Base-by-base conservation (phyloP, 2,113 vertebrate species). In the Montifringilla adamsi region DNA sequence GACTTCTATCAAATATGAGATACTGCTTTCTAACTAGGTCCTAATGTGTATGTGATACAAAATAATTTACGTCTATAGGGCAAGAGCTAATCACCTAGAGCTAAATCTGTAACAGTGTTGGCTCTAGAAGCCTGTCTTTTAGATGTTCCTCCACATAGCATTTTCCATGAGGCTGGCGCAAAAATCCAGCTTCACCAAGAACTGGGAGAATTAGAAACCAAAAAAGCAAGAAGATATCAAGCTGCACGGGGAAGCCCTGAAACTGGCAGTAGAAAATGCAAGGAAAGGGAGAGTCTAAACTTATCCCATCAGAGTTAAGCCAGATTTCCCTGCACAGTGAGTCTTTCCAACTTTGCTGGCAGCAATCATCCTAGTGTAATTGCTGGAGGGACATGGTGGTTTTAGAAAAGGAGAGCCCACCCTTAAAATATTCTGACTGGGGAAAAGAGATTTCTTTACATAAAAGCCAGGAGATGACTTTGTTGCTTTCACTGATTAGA, bases 401-500 rank as follows among this genome's bases (percentile, higher is more conserved):
- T 95, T 96, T 47, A 81, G 59, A 52, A 88, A 94, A 95, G 79
- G 68, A 90, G 67, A 90, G 83, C 90, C 85, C 79, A 92, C 85
- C 70, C 82, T 91, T 95, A 55, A 80, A 95, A 52, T 50, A 70
- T 93, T 94, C 90, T 93, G 59, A 87, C 60, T 77, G 55, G 33
- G 43, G 27, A 91, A 85, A 88, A 50, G 73, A 69, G 6, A 78
- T 84, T 92, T 80, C 46, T 35, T 78, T 79, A 22, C 22, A 60
- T 64, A 78, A 87, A 89, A 91, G 20, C 15, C 43, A 90, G 66
- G 84, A 92, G 60, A 81, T 75, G 1, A 37, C 8, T 91, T 75
- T 59, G 11, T 81, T 93, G 49, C 24, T 83, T 63, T 79, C 63
- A 50, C 47, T 80, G 39, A 87, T 87, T 44, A 64, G 27, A 52